Evolutionary conservation across 2,113 vertebrate genomes (phyloP).

Genomic region (Sphyrna mokarran): DNA sequence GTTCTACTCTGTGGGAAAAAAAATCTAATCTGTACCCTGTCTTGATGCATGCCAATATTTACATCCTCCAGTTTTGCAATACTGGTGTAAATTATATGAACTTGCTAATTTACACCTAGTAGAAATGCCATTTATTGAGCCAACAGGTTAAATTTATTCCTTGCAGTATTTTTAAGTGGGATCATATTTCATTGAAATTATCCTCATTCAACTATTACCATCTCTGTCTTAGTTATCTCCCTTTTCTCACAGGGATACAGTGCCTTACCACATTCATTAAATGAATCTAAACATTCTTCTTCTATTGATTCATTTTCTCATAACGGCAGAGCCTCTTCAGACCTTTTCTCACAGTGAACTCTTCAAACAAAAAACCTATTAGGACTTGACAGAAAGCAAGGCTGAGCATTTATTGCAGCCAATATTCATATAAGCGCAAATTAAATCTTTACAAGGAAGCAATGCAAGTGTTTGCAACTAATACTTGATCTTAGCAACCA

Average conservation of each 20-base stretch:
- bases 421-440: not conserved
- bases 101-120: not conserved
- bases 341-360: not conserved
- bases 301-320: not conserved
- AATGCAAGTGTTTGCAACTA: not conserved
- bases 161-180: not conserved
- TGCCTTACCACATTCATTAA: not conserved
- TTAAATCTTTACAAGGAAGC: constrained; percentile 7
- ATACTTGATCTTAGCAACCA: not conserved
- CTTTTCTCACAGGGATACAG: not conserved
- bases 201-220: not conserved
- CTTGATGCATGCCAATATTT: not conserved
- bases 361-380: not conserved
- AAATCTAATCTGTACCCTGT: not conserved
- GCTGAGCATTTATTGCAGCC: not conserved
- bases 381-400: not conserved
- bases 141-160: not conserved
- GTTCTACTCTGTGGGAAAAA: not conserved
- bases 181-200: constrained; percentile 10
- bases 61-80: not conserved
- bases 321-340: not conserved
- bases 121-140: not conserved
- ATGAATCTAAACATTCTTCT: not conserved
- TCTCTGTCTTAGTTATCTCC: constrained; percentile 7
- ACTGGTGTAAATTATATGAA: not conserved